Evolutionary conservation across 1,140 invertebrate genomes (phyloP).

Genomic region (Lordiphosa collinella): DNA sequence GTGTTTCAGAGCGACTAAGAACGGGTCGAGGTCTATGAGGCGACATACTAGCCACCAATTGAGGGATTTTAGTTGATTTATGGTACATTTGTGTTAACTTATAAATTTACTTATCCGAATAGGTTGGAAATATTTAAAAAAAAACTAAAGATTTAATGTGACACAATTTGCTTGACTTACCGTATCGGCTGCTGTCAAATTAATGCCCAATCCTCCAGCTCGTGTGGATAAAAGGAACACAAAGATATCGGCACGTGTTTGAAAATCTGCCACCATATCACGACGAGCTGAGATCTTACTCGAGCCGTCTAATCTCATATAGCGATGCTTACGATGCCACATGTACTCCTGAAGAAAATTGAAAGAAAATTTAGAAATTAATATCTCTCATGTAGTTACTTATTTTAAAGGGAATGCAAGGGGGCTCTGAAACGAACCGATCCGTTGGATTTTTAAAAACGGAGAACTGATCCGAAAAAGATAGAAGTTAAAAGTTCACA

Average conservation of each 20-base stretch:
- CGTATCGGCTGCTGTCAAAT: constrained; percentile 98
- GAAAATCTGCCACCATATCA: constrained; percentile 96
- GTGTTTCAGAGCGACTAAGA: background rate
- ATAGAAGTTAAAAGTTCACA: no score
- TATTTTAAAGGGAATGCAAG: no score
- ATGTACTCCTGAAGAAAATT: constrained; percentile 88
- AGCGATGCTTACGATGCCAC: constrained; percentile 95
- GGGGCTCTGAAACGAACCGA: no score
- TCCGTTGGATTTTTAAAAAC: no score
- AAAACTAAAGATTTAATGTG: no score
- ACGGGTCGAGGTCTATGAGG: constrained; percentile 1
- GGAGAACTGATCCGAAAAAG: no score
- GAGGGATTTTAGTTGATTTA: background rate
- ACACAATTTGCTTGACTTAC: constrained; percentile 82
- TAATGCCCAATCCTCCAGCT: constrained; percentile 98
- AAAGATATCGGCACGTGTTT: constrained; percentile 94
- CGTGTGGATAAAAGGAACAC: constrained; percentile 97
- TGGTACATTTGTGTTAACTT: background rate
- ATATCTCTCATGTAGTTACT: background rate
- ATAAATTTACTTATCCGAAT: background rate
- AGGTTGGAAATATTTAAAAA: no score
- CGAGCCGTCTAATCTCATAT: constrained; percentile 94
- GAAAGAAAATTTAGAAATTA: background rate
- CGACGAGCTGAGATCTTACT: constrained; percentile 94
- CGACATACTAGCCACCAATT: constrained; percentile 15